Percentiles rank a stretch among this genome's conserved stretches.
phyloP scores from a whole-genome alignment of 1,140 invertebrate species.

The Stratiolaelaps scimitus region DNA sequence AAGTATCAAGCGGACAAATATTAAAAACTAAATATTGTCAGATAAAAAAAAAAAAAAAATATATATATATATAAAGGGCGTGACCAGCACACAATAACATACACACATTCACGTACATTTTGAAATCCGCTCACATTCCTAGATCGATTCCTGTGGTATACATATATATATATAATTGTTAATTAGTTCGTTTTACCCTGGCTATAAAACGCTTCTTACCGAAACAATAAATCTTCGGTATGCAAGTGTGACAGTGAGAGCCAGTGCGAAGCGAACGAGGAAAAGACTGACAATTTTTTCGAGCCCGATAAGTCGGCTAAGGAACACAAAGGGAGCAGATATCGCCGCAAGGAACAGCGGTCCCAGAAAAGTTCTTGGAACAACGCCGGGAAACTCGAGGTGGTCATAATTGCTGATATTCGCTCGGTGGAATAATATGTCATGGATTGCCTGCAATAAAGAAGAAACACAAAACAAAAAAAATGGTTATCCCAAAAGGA shows the following conservation, averaged over 20 bases:
- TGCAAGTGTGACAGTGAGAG: slow-evolving; percentile 56
- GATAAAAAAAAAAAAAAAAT: no score
- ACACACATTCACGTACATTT: no score
- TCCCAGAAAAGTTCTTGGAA: slow-evolving; percentile 89
- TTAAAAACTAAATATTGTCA: no score
- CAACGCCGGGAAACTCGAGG: slow-evolving; percentile 92
- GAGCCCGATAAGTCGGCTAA: slow-evolving; percentile 55
- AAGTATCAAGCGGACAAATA: no score
- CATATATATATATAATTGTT: no score
- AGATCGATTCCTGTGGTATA: no score
- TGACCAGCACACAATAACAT: no score
- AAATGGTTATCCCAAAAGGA: no score
- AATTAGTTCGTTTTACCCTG: no score
- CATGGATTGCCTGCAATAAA: slow-evolving; percentile 74
- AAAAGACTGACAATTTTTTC: slow-evolving; percentile 63
- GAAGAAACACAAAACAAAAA: neutral
- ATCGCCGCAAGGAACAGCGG: slow-evolving; percentile 68
- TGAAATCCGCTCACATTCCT: no score
- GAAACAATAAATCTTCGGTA: slow-evolving; percentile 55
- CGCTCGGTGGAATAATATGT: slow-evolving; percentile 72
- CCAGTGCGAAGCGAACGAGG: slow-evolving; percentile 69
- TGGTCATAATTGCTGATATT: slow-evolving; percentile 74
- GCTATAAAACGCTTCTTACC: slow-evolving; percentile 33
- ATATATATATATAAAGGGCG: no score
- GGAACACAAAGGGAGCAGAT: slow-evolving; percentile 58